phyloP scores from a whole-genome alignment of 2,797 vertebrate species.

The Sebastes elongatus region DNA sequence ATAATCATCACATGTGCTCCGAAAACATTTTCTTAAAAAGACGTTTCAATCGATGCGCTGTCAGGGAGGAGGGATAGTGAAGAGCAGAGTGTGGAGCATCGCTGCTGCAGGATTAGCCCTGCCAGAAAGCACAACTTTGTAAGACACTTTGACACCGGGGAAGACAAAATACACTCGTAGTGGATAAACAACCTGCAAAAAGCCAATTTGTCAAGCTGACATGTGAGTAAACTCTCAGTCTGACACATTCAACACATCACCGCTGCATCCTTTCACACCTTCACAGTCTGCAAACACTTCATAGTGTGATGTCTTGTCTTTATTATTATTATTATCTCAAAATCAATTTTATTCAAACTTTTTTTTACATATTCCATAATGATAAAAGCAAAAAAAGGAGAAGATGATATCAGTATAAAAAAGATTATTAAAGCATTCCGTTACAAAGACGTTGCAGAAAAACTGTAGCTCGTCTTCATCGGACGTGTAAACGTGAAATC shows the following conservation, averaged over 20 bases:
- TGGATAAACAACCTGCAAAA: not conserved
- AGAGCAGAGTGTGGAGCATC: not conserved
- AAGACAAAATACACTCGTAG: not conserved
- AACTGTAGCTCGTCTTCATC: not conserved
- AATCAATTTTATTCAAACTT: constrained; percentile 6
- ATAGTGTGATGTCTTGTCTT: constrained; percentile 39
- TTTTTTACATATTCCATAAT: constrained; percentile 15
- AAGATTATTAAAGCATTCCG: constrained; percentile 1
- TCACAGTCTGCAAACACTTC: not conserved
- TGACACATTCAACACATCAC: not conserved
- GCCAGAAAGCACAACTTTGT: not conserved
- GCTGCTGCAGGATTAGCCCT: not conserved
- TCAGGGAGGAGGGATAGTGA: not conserved
- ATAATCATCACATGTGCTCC: not conserved
- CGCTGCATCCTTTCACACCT: not conserved
- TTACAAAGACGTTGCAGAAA: constrained; percentile 2
- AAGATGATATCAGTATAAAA: constrained; percentile 15
- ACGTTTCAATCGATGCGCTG: not conserved
- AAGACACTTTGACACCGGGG: not conserved
- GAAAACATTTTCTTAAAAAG: not conserved
- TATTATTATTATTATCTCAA: constrained; percentile 18
- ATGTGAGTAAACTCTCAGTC: not conserved
- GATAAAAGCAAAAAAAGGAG: constrained; percentile 16
- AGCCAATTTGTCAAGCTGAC: not conserved
- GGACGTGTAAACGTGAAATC: constrained; percentile 32